Conservation (phyloP, 2,888 invertebrate species). For the Agelastica alni region DNA sequence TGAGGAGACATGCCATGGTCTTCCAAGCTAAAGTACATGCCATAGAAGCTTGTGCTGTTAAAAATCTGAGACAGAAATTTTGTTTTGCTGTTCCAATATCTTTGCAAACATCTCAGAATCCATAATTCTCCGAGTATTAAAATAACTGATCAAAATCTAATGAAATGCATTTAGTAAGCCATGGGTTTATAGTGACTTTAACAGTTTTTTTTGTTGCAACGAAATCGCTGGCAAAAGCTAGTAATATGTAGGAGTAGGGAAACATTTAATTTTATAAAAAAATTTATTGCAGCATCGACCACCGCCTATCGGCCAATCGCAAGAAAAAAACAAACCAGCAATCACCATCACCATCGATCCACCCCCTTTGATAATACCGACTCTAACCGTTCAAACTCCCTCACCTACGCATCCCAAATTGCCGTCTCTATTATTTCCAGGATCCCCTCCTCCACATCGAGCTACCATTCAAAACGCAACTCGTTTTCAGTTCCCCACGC, state of each 20-base stretch:
- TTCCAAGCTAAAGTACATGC: too few species aligned
- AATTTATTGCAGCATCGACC: slow-evolving; percentile 60
- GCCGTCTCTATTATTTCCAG: slow-evolving; percentile 57
- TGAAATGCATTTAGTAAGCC: background rate
- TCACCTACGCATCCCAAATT: slow-evolving; percentile 67
- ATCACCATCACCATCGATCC: slow-evolving; percentile 36
- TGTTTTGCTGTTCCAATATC: too few species aligned
- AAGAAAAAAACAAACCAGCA: slow-evolving; percentile 38
- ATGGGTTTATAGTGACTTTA: background rate
- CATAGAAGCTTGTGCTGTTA: too few species aligned
- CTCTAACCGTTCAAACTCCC: slow-evolving; percentile 68
- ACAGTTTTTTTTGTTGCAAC: background rate
- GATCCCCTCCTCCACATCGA: slow-evolving; percentile 63
- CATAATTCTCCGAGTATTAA: background rate
- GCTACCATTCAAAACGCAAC: slow-evolving; percentile 39
- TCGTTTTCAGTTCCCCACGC: slow-evolving; percentile 47
- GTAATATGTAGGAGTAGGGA: too few species aligned
- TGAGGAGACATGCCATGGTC: too few species aligned
- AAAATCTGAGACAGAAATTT: too few species aligned
- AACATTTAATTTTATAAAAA: background rate
- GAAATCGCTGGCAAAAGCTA: too few species aligned
- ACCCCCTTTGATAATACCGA: slow-evolving; percentile 66
- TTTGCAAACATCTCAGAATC: too few species aligned
- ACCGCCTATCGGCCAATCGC: slow-evolving; percentile 56
- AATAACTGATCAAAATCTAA: background rate